Evolutionary conservation across 1,140 invertebrate species (phyloP).

Genomic region (Drosophila tani): DNA sequence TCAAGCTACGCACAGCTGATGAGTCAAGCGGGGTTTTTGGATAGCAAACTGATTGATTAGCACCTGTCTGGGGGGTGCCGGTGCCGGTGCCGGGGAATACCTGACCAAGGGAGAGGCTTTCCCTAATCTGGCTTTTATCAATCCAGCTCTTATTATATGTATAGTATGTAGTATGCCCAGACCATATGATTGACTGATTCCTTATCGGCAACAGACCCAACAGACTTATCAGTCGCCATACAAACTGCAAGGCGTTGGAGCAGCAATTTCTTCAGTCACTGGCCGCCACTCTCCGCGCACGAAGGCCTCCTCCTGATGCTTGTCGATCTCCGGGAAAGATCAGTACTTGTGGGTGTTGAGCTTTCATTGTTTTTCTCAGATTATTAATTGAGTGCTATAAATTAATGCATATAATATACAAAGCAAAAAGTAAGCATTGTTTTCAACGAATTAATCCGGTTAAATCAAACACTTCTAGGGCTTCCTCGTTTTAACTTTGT

Average conservation of each 20-base stretch:
- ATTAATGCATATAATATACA: neutral
- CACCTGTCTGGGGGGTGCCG: conserved; percentile 9
- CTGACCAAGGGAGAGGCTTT: neutral
- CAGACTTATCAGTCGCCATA: conserved; percentile 38
- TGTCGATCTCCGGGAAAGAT: conserved; percentile 11
- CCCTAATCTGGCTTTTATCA: conserved; percentile 23
- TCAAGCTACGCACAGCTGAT: conserved; percentile 49
- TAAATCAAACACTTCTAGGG: conserved; percentile 17
- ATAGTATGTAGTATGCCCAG: neutral
- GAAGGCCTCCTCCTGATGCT: neutral
- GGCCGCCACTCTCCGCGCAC: conserved; percentile 15
- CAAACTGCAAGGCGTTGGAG: conserved; percentile 30
- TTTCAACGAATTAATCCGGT: conserved; percentile 32
- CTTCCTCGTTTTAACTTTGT: conserved; percentile 16
- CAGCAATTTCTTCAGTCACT: conserved; percentile 32
- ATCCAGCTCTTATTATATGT: neutral
- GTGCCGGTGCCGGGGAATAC: conserved; percentile 32
- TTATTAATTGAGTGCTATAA: conserved; percentile 9
- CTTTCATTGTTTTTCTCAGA: conserved; percentile 20
- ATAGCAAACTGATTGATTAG: conserved; percentile 49
- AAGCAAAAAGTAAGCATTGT: conserved; percentile 24
- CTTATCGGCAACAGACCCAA: conserved; percentile 28
- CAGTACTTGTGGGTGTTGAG: conserved; percentile 25
- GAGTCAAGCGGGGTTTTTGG: conserved; percentile 65
- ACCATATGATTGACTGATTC: conserved; percentile 22